Evolutionary conservation across 1,140 invertebrate species (phyloP), one percentile per base, ranked within the genome.

Genomic region (Orussus abietinus): DNA sequence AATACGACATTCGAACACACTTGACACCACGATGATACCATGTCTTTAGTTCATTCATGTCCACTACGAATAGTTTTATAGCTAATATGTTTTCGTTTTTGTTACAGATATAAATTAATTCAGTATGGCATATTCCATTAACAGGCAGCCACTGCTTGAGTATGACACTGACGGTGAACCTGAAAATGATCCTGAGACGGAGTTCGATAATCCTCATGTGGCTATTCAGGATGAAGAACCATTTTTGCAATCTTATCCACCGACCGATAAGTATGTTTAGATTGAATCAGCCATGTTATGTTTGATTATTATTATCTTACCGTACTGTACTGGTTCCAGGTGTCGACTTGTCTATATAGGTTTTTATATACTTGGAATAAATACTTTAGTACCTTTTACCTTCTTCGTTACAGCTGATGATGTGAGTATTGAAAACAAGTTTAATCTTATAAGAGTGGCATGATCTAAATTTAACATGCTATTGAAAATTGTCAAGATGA

Each of bases 401-500:
- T 96, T 96, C 69, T 92, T 96, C 62, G 86, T 96, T 18, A 96
- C 92, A 44, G 92, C 92, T 13, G 87, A 94, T 74, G 86, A 92
- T 76, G 92, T 95, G 75, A 84, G 85, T 82, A 50, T n/a, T n/a
- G n/a, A n/a, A n/a, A n/a, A n/a, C n/a, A n/a, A n/a, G n/a, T n/a
- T n/a, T n/a, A n/a, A n/a, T n/a, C n/a, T n/a, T n/a, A n/a, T n/a
- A n/a, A n/a, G n/a, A n/a, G n/a, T n/a, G n/a, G n/a, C n/a, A n/a
- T n/a, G n/a, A 42, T 20, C 34, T n/a, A 29, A 31, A 38, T 40
- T 33, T 38, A 7, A 45, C 28, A 32, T n/a, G n/a, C n/a, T 31
- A 6, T 39, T 29, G 7, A 14, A 17, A 19, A 29, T 29, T 6
- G 11, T 19, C 11, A 11, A 19, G 15, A 26, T 21, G 38, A 12